These are phyloP conservation scores for Peromyscus melanophrys DNA, from an alignment of 2,797 vertebrate genomes.

Conservation along the genomic window DNA sequence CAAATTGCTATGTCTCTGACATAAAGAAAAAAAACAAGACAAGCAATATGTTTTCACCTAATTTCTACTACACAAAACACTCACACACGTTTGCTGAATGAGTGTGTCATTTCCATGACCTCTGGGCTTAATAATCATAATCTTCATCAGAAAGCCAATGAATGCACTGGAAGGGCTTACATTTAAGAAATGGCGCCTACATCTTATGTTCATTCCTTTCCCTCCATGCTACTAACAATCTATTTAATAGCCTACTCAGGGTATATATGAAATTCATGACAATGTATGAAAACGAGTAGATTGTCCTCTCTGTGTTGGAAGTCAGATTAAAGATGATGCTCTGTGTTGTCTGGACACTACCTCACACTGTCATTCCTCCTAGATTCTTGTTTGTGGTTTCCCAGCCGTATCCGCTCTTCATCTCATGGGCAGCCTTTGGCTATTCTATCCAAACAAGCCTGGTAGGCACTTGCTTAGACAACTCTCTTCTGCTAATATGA, in stretches of 20 bases:
- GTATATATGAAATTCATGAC: not conserved
- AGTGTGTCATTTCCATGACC: constrained; percentile 1
- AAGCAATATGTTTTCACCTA: not conserved
- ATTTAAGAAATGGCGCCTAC: not conserved
- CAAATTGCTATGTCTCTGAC: not conserved
- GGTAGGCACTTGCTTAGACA: not conserved
- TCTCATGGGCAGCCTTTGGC: not conserved
- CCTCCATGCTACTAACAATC: not conserved
- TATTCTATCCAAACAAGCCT: not conserved
- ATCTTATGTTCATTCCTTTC: not conserved
- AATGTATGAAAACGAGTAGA: not conserved
- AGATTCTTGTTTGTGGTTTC: not conserved
- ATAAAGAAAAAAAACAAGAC: not conserved
- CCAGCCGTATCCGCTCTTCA: not conserved
- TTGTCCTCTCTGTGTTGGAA: not conserved
- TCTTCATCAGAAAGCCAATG: constrained; percentile 13
- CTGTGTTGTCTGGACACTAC: not conserved
- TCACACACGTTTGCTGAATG: not conserved
- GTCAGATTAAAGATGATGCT: not conserved
- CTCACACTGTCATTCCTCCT: not conserved
- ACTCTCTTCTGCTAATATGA: not conserved
- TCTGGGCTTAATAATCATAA: constrained; percentile 16
- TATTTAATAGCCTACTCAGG: not conserved
- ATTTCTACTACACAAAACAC: not conserved
- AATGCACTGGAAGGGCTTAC: not conserved